Percentiles rank a stretch among this genome's conserved stretches.
Conservation (phyloP, 2,113 vertebrate genomes). For the Xenus cinereus region DNA sequence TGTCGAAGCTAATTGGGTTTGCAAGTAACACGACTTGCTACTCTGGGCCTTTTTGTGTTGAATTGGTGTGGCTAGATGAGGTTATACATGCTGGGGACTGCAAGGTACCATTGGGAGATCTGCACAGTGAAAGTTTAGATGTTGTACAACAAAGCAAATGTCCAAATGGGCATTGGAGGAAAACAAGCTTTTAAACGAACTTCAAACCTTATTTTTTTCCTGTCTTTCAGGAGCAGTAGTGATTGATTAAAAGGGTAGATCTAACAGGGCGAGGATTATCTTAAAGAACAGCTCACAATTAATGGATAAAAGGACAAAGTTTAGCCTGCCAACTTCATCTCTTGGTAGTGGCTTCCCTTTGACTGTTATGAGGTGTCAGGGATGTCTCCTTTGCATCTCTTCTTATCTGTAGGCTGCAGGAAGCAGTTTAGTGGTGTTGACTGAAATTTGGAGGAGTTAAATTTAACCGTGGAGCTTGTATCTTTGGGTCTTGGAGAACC, state of each 20-base stretch:
- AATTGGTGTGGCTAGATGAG: neutral
- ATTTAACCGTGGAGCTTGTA: rapidly evolving
- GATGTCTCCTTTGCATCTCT: neutral
- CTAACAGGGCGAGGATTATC: neutral
- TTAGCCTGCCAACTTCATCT: neutral
- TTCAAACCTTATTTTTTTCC: neutral
- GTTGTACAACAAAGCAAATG: neutral
- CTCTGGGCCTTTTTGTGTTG: neutral
- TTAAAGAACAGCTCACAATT: neutral
- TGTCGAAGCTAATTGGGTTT: neutral
- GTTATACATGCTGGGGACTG: neutral
- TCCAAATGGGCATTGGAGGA: neutral
- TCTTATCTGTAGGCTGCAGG: neutral
- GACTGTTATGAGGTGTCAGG: neutral
- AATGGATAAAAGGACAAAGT: neutral
- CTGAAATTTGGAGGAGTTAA: neutral
- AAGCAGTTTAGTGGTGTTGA: neutral
- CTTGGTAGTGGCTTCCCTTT: neutral
- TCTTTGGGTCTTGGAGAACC: neutral
- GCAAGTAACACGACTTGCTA: neutral
- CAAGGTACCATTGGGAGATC: neutral
- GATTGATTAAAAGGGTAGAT: neutral
- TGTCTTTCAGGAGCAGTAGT: neutral
- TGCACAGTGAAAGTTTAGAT: neutral
- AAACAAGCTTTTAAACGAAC: neutral